These are phyloP conservation scores for Canis aureus DNA, from an alignment of 2,113 vertebrate genomes.

Conservation along the genomic window DNA sequence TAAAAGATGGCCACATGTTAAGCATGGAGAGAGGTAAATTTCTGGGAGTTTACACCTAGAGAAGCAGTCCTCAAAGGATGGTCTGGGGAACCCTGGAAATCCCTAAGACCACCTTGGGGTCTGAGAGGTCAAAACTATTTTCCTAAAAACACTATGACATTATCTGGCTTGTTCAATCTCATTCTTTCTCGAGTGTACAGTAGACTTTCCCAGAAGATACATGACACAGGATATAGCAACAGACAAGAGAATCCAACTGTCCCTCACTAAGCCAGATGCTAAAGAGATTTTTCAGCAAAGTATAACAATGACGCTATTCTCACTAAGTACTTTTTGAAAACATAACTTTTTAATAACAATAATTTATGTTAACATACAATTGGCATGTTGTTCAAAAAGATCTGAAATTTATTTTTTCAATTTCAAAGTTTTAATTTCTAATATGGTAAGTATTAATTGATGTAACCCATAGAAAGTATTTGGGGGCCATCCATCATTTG, in stretches of 20 bases:
- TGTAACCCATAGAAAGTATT: neutral
- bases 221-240: neutral
- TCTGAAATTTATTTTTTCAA: neutral
- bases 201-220: neutral
- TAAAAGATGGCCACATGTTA: neutral
- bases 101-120: neutral
- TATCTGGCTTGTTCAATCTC: neutral
- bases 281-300: neutral
- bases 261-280: neutral
- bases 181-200: neutral
- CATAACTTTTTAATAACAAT: neutral
- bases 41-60: neutral
- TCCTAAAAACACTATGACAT: neutral
- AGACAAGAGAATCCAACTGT: neutral
- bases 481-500: neutral
- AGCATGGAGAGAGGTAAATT: neutral
- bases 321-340: neutral
- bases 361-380: neutral
- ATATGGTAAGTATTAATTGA: neutral
- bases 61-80: neutral
- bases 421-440: conserved; percentile 17
- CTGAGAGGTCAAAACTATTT: neutral
- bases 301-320: neutral
- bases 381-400: conserved; percentile 8
- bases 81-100: neutral